phyloP scores from a whole-genome alignment of 1,140 invertebrate species.

The Cherax destructor region DNA sequence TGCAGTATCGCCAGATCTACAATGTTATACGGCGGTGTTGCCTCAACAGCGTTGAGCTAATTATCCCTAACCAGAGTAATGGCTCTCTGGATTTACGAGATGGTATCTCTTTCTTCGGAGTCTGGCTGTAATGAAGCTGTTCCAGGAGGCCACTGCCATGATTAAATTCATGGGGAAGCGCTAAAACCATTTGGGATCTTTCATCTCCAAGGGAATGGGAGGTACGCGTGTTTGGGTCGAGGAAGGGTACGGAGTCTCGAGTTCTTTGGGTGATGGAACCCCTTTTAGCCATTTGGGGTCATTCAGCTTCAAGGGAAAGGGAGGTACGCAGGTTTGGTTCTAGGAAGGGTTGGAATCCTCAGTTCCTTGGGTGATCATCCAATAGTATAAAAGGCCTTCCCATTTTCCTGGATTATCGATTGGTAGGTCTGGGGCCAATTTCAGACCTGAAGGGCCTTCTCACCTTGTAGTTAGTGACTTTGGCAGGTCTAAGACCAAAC shows the following conservation, averaged over 20 bases:
- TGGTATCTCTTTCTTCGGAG: constrained; percentile 43
- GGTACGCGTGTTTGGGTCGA: too few relatives aligned
- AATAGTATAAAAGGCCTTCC: too few relatives aligned
- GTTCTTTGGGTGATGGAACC: too few relatives aligned
- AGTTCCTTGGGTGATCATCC: too few relatives aligned
- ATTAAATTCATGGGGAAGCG: background rate
- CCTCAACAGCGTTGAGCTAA: constrained; percentile 54
- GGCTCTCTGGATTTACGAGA: constrained; percentile 58
- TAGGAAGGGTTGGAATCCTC: too few relatives aligned
- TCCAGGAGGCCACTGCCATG: background rate
- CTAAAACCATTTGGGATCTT: background rate
- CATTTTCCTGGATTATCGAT: too few relatives aligned
- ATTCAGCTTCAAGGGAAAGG: background rate
- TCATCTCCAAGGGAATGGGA: background rate
- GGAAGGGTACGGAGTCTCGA: too few relatives aligned
- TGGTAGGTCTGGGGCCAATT: too few relatives aligned
- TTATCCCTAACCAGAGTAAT: constrained; percentile 64
- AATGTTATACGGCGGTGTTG: constrained; percentile 56
- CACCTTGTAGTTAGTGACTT: too few relatives aligned
- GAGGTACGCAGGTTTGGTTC: too few relatives aligned
- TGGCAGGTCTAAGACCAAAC: too few relatives aligned
- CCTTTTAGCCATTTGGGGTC: background rate
- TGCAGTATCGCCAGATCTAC: constrained; percentile 37
- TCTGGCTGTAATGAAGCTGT: constrained; percentile 60
- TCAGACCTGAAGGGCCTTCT: too few relatives aligned